A percentile compares a stretch with the other conserved stretches of the same genome.
Evolutionary conservation across 2,113 vertebrate genomes (phyloP).

Genomic region (Pomatorhinus ruficollis): DNA sequence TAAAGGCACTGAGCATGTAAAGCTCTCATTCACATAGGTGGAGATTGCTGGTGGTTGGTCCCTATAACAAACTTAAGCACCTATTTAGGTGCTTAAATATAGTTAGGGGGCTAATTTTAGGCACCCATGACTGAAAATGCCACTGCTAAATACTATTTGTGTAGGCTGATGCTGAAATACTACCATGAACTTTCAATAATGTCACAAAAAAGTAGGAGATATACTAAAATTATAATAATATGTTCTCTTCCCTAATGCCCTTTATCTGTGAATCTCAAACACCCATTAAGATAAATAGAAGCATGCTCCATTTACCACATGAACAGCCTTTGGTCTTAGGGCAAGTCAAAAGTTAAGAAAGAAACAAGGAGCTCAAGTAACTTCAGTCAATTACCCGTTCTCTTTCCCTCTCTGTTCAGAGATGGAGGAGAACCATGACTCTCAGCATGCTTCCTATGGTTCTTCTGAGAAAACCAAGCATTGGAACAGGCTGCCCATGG

Average conservation of each 20-base stretch:
- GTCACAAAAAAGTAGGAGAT: background rate
- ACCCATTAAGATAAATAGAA: background rate
- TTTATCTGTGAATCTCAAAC: background rate
- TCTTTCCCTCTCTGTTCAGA: background rate
- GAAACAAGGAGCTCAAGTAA: background rate
- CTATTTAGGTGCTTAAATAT: background rate
- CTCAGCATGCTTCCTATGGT: background rate
- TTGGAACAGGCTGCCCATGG: background rate
- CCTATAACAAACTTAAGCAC: background rate
- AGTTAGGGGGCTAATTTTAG: background rate
- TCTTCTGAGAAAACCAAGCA: background rate
- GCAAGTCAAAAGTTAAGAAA: background rate
- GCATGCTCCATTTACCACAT: background rate
- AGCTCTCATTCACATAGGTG: background rate
- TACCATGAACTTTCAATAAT: background rate
- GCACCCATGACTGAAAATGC: background rate
- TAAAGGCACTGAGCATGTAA: background rate
- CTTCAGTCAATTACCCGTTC: background rate
- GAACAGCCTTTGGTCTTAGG: background rate
- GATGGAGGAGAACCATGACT: background rate
- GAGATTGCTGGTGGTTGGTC: background rate
- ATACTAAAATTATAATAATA: constrained; percentile 16
- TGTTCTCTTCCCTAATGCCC: background rate
- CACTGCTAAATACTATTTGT: background rate
- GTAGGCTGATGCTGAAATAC: constrained; percentile 3